phyloP scores from a whole-genome alignment of 1,140 invertebrate species.

The Phthorimaea operculella region DNA sequence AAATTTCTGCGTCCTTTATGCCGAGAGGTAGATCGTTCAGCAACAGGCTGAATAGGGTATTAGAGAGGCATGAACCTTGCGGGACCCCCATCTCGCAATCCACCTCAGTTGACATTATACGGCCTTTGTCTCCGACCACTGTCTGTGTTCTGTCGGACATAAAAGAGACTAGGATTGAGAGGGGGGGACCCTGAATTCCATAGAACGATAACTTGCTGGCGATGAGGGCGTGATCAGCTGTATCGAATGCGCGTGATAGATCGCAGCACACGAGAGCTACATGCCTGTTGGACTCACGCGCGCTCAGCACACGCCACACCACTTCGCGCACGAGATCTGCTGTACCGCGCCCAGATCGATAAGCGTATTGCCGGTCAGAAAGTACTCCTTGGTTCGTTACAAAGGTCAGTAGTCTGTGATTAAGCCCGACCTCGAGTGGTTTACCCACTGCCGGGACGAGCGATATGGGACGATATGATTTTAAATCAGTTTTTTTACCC shows the following conservation, averaged over 20 bases:
- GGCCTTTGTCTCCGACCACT: not conserved
- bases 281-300: not conserved
- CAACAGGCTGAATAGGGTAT: no score
- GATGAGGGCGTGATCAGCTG: not conserved
- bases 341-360: not conserved
- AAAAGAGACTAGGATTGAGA: not conserved
- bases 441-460: slow-evolving; percentile 3
- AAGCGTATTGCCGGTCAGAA: slow-evolving; percentile 8
- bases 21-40: no score
- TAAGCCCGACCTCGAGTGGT: not conserved
- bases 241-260: no score
- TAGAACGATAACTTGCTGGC: not conserved
- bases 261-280: not conserved
- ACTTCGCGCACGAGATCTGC: slow-evolving; percentile 5
- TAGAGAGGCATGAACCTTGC: no score
- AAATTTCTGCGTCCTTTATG: no score
- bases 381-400: not conserved
- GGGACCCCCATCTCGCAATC: no score
- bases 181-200: not conserved
- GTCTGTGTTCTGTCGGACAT: not conserved
- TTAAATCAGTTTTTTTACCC: not conserved
- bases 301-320: slow-evolving; percentile 2
- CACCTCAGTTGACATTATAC: no score
- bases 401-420: not conserved
- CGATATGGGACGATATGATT: slow-evolving; percentile 3